Percentiles rank a stretch among this genome's conserved stretches.
These are phyloP conservation scores for Geopemphigus sp. DNA, from an alignment of 1,140 invertebrate species.

Conservation along the genomic window DNA sequence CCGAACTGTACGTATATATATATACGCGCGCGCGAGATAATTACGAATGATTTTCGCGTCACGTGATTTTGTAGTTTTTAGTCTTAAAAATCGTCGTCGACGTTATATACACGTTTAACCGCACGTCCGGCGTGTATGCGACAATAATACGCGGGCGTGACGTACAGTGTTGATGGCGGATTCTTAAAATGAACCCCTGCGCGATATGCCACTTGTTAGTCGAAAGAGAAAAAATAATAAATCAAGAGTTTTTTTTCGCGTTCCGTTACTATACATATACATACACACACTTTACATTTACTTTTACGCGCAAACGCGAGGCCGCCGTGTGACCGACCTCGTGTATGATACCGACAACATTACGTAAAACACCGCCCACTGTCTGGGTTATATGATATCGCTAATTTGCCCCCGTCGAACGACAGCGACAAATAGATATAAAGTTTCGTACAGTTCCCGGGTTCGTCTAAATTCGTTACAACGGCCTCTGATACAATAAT, in stretches of 20 bases:
- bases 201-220: neutral
- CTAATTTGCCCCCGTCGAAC: neutral
- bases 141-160: neutral
- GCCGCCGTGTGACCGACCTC: neutral
- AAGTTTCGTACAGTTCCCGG: no score
- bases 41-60: conserved; percentile 7
- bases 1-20: neutral
- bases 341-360: no score
- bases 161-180: neutral
- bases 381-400: neutral
- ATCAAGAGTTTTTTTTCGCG: neutral
- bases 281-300: no score
- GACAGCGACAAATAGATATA: no score
- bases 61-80: neutral
- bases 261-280: neutral
- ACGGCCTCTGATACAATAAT: no score
- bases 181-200: no score
- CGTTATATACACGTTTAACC: neutral
- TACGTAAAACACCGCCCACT: neutral
- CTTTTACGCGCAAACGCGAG: neutral
- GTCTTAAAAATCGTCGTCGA: neutral
- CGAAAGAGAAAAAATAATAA: neutral
- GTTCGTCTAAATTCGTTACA: no score
- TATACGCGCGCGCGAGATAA: neutral
- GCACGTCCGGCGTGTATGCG: neutral